Base-by-base conservation (phyloP, 2,113 vertebrate species). In the Cairina moschata region DNA sequence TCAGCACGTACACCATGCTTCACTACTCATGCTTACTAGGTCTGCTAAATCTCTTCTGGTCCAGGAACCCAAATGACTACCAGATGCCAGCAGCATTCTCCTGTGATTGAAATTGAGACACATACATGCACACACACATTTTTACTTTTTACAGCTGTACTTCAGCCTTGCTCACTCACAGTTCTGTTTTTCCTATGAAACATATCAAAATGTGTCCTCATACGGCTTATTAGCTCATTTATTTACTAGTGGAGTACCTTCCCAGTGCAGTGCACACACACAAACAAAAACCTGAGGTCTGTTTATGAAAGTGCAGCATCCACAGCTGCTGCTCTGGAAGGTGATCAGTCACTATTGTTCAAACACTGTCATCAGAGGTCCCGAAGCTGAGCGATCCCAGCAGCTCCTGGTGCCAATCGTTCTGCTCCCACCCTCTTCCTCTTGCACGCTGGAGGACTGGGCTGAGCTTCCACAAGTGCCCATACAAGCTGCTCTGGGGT, bases 331-430 rank as follows among this genome's bases (percentile, higher is more conserved):
- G 21, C 72, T 82, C 50, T 94, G 79, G 56, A 92, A 90, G 28
- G 72, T n/a, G 83, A 90, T 96, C 86, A 92, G 48, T 82, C 68
- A 48, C 67, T 83, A 52, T 82, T 90, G 60, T 91, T 94, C 83
- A 76, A 82, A 69, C 36, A 59, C 40, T 15, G 3, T 54, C 42
- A 25, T 23, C 91, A 82, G 50, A 92, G 44, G 29, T 91, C 55
- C 94, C 86, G 80, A 91, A 91, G 52, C 63, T 85, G 66, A 86
- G 66, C n/a, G 48, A 63, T 91, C 76, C 63, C 77, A 71, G 40
- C 3, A 73, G 72, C 67, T 66, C 85, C 88, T 36, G 5, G 65
- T 86, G 88, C n/a, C 83, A 76, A 42, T 71, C 32, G 46, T 66
- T 91, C 91, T 72, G 16, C 68, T 88, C 75, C 60, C 23, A 36